Conservation (phyloP, 2,113 vertebrate species). For the Sinocyclocheilus grahami region DNA sequence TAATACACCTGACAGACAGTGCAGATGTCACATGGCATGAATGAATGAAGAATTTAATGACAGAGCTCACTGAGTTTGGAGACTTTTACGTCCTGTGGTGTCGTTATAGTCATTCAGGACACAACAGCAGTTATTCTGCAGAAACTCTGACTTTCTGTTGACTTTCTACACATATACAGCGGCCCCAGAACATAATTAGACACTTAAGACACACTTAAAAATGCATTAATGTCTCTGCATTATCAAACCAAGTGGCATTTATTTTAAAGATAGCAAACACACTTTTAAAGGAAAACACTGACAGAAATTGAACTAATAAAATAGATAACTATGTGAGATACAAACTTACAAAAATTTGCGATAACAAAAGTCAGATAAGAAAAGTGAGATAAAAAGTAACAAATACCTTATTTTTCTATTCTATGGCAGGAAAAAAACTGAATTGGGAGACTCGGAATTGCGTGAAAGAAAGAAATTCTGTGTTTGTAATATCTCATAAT, state of each 20-base stretch:
- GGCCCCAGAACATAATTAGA: neutral
- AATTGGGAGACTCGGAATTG: neutral
- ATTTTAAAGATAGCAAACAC: neutral
- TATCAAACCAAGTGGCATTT: neutral
- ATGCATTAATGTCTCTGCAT: too few species aligned
- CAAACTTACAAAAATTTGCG: neutral
- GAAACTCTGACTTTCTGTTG: constrained; percentile 16
- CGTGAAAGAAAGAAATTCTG: neutral
- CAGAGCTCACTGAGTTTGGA: constrained; percentile 17
- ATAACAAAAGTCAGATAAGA: too few species aligned
- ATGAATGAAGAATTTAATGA: constrained; percentile 54
- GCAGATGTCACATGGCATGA: constrained; percentile 54
- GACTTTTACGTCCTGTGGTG: constrained; percentile 3
- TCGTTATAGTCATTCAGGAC: constrained; percentile 2
- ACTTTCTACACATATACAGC: neutral
- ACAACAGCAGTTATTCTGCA: constrained; percentile 10
- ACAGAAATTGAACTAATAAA: neutral
- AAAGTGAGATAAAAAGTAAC: too few species aligned
- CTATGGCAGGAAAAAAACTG: neutral
- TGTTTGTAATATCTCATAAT: too few species aligned
- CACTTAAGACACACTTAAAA: neutral
- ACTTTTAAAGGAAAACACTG: neutral
- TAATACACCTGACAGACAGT: constrained; percentile 47
- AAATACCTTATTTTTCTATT: neutral
- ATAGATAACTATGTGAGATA: neutral